Evolutionary conservation across 2,113 vertebrate species (phyloP), one percentile per base, ranked within the genome.

Genomic region (Myrmecophaga tridactyla): DNA sequence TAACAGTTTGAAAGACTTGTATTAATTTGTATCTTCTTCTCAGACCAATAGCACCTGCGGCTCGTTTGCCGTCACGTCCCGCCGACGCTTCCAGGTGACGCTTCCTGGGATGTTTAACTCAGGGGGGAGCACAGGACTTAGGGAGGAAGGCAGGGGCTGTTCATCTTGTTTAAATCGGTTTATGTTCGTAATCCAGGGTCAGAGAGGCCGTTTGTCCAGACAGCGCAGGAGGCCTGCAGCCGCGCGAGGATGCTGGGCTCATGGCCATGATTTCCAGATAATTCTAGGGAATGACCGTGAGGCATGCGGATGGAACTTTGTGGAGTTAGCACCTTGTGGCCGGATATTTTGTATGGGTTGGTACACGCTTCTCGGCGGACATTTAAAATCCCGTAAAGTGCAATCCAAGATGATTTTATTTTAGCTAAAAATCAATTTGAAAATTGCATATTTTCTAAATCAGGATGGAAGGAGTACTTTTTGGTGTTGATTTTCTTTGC

Each of bases 161-260:
- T 43, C 1, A 1, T 4, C 43, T 53, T 3, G 13, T 10, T 31
- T 31, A 27, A 8, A 12, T 8, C 3, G 6, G 10, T 36, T 31
- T 18, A 12, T 9, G 0, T 3, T 0, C 21, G 31, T 25, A 1
- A 6, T 7, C 15, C 25, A 3, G 69, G 13, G 0, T 20, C 46
- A 18, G 53, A 31, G 11, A 43, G 27, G n/a, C 12, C 25, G 0
- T 2, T 46, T 53, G 0, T 10, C 8, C 51, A 9, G 82, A n/a
- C 20, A 11, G 0, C 0, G 0, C 6, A 63, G 51, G 29, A 39
- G 31, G 31, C 14, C 23, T 1, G 23, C 0, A 17, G 0, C 48
- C 0, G 0, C 43, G 0, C 7, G 0, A 12, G 12, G 1, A 4
- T n/a, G 8, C 1, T 3, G 7, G 2, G 2, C 46, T 46, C 18